Conservation (phyloP, 2,113 vertebrate species). For the Limanda limanda region DNA sequence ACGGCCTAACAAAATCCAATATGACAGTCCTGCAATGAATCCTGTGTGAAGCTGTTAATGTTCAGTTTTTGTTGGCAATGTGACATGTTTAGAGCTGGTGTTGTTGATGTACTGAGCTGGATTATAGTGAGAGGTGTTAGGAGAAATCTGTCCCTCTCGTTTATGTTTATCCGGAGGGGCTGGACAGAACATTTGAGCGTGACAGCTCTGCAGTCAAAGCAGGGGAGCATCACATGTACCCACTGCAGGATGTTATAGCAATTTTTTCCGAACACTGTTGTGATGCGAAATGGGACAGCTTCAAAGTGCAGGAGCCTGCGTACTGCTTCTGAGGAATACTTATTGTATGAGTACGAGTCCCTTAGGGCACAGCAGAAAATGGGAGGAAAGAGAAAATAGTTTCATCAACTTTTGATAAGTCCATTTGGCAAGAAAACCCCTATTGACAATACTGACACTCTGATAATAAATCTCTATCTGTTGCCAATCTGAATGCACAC, state of each 20-base stretch:
- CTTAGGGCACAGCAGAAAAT: constrained; percentile 26
- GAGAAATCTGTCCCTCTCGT: too few relatives aligned
- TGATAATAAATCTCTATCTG: constrained; percentile 62
- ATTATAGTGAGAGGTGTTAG: neutral
- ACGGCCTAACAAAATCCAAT: neutral
- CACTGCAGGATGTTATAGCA: neutral
- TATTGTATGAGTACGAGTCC: constrained; percentile 27
- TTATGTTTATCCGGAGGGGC: too few relatives aligned
- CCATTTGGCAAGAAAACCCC: neutral
- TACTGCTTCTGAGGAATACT: constrained; percentile 1
- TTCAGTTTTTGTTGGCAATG: neutral
- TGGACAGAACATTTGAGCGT: neutral
- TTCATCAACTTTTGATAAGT: constrained; percentile 64
- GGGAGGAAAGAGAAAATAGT: constrained; percentile 47
- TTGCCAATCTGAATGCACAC: constrained; percentile 45
- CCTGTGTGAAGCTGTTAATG: neutral
- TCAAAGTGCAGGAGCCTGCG: neutral
- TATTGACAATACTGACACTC: constrained; percentile 24
- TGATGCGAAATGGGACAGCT: neutral
- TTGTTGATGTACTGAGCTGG: neutral
- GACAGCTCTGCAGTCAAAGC: neutral
- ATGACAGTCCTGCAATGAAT: neutral
- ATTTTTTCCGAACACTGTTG: neutral
- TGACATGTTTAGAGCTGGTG: neutral
- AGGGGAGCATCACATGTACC: neutral